Conservation (phyloP, 2,888 invertebrate genomes). For the Creontiades dilutus region DNA sequence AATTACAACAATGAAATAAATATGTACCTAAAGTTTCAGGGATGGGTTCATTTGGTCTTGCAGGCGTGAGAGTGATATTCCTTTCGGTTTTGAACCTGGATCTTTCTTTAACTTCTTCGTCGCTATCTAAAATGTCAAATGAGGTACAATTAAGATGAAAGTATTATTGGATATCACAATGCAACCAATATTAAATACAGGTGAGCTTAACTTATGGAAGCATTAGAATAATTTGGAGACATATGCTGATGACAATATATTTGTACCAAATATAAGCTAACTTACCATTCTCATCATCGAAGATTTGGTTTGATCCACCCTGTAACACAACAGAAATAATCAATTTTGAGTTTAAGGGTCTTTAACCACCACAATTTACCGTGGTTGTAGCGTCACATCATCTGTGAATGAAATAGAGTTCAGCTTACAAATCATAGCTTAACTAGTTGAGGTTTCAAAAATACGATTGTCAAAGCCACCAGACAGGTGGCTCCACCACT, state of each 20-base stretch:
- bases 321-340: background rate
- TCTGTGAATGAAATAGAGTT: too few relatives aligned
- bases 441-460: too few relatives aligned
- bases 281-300: slow-evolving; percentile 37
- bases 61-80: slow-evolving; percentile 54
- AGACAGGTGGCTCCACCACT: too few relatives aligned
- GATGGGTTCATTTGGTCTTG: slow-evolving; percentile 57
- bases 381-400: too few relatives aligned
- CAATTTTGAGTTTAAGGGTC: too few relatives aligned
- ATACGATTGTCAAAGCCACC: too few relatives aligned
- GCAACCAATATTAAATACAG: background rate
- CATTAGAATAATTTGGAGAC: too few relatives aligned
- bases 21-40: slow-evolving; percentile 65
- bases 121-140: slow-evolving; percentile 59
- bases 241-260: too few relatives aligned
- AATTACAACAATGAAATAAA: background rate
- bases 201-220: too few relatives aligned
- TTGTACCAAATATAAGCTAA: too few relatives aligned
- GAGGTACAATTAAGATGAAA: background rate
- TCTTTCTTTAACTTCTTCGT: slow-evolving; percentile 64
- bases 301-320: background rate
- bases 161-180: background rate
- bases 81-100: slow-evolving; percentile 66
- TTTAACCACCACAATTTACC: too few relatives aligned
- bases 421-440: too few relatives aligned